Evolutionary conservation across 2,888 invertebrate genomes (phyloP).

Genomic region (Ormyrus labotus): DNA sequence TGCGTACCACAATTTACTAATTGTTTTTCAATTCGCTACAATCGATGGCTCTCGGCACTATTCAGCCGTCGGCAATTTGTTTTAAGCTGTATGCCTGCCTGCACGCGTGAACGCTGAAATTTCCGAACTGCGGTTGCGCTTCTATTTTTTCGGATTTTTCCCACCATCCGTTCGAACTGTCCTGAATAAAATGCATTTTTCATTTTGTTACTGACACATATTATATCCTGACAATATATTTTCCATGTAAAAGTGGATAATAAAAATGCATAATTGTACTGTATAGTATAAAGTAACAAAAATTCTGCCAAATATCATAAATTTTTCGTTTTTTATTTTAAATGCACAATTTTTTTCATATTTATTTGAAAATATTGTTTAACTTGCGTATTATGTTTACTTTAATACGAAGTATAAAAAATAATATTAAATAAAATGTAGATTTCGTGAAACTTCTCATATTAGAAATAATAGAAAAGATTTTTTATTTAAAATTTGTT

Average conservation of each 20-base stretch:
- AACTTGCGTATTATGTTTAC: too few relatives aligned
- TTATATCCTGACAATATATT: constrained; percentile 42
- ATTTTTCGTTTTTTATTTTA: neutral
- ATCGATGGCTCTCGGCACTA: constrained; percentile 63
- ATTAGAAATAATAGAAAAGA: too few relatives aligned
- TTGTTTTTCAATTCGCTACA: constrained; percentile 72
- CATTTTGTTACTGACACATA: constrained; percentile 40
- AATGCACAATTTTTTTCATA: neutral
- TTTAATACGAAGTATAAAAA: too few relatives aligned
- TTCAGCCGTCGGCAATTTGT: constrained; percentile 53
- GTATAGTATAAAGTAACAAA: neutral
- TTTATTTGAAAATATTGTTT: neutral
- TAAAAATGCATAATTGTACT: too few relatives aligned
- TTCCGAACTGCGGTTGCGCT: constrained; percentile 14
- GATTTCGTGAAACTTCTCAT: too few relatives aligned
- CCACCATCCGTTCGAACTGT: constrained; percentile 1
- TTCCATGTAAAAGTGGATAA: neutral
- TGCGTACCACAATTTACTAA: constrained; percentile 70
- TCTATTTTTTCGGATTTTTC: constrained; percentile 34
- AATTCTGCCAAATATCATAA: neutral
- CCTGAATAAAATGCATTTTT: constrained; percentile 39
- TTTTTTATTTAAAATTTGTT: too few relatives aligned
- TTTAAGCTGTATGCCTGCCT: constrained; percentile 34
- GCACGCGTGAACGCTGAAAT: constrained; percentile 16
- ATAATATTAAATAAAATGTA: too few relatives aligned